Evolutionary conservation across 2,113 vertebrate genomes (phyloP).

Genomic region (Pitta sordida): DNA sequence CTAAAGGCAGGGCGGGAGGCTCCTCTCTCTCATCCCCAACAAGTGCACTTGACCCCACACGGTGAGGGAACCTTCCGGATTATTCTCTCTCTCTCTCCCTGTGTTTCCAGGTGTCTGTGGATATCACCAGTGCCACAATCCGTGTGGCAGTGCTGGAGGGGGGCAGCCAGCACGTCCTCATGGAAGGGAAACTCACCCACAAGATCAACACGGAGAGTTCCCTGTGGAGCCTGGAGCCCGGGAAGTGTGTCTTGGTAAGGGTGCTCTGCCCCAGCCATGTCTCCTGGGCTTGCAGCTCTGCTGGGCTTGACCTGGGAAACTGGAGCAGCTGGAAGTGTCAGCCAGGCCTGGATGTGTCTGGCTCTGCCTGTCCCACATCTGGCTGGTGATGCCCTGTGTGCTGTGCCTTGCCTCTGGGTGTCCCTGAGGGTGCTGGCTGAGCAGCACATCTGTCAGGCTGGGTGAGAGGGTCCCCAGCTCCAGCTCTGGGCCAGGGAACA

Average conservation of each 20-base stretch:
- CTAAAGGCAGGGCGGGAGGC: not conserved
- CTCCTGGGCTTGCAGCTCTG: not conserved
- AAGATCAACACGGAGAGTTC: constrained; percentile 93
- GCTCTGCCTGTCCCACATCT: rapidly evolving
- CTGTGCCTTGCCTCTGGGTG: not conserved
- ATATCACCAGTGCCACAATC: constrained; percentile 73
- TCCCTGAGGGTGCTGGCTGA: not conserved
- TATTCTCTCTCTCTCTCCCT: not conserved
- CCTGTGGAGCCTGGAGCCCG: constrained; percentile 94
- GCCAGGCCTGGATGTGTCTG: not conserved
- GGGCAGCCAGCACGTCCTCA: constrained; percentile 72
- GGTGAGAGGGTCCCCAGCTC: not conserved
- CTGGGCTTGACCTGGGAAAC: not conserved
- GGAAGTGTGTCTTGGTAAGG: constrained; percentile 86
- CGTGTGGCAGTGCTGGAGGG: constrained; percentile 81
- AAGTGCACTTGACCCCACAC: not conserved
- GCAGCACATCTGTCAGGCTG: rapidly evolving
- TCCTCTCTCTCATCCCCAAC: not conserved
- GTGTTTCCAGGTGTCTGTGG: constrained; percentile 82
- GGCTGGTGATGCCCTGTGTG: not conserved
- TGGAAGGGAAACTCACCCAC: constrained; percentile 91
- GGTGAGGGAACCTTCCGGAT: not conserved
- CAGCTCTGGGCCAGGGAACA: not conserved
- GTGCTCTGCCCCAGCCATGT: rapidly evolving
- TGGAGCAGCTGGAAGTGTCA: not conserved